These are phyloP conservation scores for Mormyrus lacerda DNA, from an alignment of 2,113 vertebrate genomes.

Conservation along the genomic window DNA sequence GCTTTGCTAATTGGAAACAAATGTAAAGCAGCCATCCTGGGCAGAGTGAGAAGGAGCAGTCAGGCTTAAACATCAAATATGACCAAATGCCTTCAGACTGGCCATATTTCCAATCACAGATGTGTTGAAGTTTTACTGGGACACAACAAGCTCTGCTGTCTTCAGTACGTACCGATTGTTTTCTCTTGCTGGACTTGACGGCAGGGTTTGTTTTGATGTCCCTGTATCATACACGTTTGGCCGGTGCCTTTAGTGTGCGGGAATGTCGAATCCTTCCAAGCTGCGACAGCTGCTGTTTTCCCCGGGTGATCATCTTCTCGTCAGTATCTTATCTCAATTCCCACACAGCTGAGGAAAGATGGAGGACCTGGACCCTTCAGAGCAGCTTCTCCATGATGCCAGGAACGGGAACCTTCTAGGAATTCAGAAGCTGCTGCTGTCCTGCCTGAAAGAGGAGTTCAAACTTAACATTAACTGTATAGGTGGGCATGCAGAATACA, in stretches of 20 bases:
- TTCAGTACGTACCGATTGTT: background rate
- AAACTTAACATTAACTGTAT: constrained; percentile 88
- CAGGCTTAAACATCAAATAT: background rate
- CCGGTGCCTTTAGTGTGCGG: background rate
- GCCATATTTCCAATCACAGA: background rate
- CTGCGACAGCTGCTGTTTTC: background rate
- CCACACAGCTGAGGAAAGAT: constrained; percentile 37
- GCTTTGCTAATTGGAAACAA: background rate
- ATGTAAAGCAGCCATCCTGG: background rate
- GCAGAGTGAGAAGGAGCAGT: background rate
- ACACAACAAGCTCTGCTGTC: background rate
- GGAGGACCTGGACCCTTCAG: constrained; percentile 70
- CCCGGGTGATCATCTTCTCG: background rate
- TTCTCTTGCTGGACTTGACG: background rate
- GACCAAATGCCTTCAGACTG: background rate
- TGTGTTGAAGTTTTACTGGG: background rate
- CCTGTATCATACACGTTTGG: background rate
- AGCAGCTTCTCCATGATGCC: constrained; percentile 77
- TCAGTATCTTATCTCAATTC: background rate
- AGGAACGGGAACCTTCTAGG: constrained; percentile 81
- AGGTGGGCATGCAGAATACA: constrained; percentile 55
- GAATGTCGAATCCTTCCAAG: background rate
- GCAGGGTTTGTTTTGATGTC: background rate
- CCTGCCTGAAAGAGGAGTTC: constrained; percentile 56
- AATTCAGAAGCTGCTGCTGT: constrained; percentile 68